These are phyloP conservation scores for Hippocampus zosterae DNA, from an alignment of 2,113 vertebrate genomes.

Conservation along the genomic window DNA sequence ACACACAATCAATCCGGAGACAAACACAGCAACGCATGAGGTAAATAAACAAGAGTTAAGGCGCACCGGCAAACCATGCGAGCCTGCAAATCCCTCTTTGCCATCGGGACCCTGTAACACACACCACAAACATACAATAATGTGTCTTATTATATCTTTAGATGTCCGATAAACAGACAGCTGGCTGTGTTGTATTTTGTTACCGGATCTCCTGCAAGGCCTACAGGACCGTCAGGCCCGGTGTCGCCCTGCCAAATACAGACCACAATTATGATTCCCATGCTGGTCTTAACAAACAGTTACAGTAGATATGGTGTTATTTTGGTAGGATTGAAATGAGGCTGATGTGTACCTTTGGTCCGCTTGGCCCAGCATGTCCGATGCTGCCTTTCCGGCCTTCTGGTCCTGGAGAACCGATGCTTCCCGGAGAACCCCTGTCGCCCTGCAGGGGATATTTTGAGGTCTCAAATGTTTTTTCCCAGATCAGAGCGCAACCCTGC, in stretches of 20 bases:
- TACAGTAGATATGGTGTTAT: neutral
- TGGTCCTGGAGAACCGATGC: constrained; percentile 27
- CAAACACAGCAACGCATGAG: neutral
- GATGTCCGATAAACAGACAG: neutral
- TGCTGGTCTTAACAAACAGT: neutral
- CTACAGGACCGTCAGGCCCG: constrained; percentile 43
- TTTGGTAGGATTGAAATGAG: neutral
- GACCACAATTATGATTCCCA: constrained; percentile 16
- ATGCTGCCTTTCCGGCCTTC: constrained; percentile 34
- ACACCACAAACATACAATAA: neutral
- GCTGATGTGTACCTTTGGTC: constrained; percentile 45
- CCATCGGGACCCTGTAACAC: constrained; percentile 48
- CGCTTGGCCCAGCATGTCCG: constrained; percentile 41
- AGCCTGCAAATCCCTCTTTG: constrained; percentile 55
- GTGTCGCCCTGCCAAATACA: constrained; percentile 52
- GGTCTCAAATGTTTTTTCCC: no score
- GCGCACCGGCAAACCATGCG: constrained; percentile 57
- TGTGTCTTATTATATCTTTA: neutral
- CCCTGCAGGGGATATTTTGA: constrained; percentile 37
- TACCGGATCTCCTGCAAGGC: constrained; percentile 54
- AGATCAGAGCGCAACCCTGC: no score
- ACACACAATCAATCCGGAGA: neutral
- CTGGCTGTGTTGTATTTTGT: neutral
- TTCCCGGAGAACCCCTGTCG: constrained; percentile 49
- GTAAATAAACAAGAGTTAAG: neutral